These are phyloP conservation scores for Antitype chi DNA, from an alignment of 2,888 invertebrate species.

Conservation along the genomic window DNA sequence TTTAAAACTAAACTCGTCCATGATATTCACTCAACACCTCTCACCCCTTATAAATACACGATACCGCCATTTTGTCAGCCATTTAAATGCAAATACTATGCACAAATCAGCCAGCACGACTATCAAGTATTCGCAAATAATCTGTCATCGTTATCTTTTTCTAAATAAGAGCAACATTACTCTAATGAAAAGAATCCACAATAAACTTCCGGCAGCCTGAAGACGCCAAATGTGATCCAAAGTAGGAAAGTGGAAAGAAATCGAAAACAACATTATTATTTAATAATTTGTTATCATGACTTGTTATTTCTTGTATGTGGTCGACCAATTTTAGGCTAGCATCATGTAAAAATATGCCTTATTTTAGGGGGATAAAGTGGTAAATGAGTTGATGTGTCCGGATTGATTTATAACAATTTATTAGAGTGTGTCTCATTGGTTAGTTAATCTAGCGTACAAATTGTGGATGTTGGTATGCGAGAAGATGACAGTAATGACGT, in stretches of 20 bases:
- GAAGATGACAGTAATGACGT: slow-evolving; percentile 15
- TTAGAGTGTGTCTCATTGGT: slow-evolving; percentile 64
- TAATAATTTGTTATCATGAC: slow-evolving; percentile 77
- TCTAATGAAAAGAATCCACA: slow-evolving; percentile 48
- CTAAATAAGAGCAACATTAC: slow-evolving; percentile 49
- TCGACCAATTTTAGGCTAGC: slow-evolving; percentile 51
- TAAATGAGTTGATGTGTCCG: slow-evolving; percentile 1
- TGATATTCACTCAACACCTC: slow-evolving; percentile 22
- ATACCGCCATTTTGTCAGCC: slow-evolving; percentile 24
- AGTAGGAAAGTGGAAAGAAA: slow-evolving; percentile 79
- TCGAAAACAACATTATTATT: slow-evolving; percentile 74
- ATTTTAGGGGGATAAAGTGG: neutral
- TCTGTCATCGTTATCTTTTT: slow-evolving; percentile 42
- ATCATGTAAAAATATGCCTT: slow-evolving; percentile 26
- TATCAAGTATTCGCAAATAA: slow-evolving; percentile 28
- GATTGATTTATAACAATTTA: slow-evolving; percentile 54
- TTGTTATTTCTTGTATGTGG: slow-evolving; percentile 67
- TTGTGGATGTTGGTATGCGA: slow-evolving; percentile 40
- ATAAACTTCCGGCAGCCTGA: slow-evolving; percentile 52
- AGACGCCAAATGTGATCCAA: slow-evolving; percentile 66
- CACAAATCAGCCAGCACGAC: slow-evolving; percentile 27
- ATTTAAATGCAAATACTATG: slow-evolving; percentile 51
- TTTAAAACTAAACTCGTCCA: slow-evolving; percentile 11
- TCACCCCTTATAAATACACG: slow-evolving; percentile 52
- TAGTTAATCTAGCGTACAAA: slow-evolving; percentile 55